These are phyloP conservation scores for Odontophorus gujanensis DNA, from an alignment of 2,113 vertebrate species.

Conservation along the genomic window DNA sequence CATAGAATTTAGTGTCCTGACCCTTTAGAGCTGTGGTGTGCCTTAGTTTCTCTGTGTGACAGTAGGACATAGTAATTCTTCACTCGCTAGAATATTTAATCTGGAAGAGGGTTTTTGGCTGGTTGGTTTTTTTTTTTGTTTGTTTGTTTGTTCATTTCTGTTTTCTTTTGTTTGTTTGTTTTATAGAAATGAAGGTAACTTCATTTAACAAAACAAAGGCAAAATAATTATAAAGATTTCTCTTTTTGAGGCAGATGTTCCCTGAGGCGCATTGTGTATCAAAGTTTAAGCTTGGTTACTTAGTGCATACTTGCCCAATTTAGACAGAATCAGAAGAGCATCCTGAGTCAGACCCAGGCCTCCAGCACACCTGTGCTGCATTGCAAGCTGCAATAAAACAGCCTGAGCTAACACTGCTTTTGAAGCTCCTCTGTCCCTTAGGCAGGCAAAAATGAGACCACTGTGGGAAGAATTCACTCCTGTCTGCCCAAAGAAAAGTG, in stretches of 20 bases:
- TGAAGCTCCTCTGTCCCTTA: not conserved
- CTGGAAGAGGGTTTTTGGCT: not conserved
- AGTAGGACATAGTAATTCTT: not conserved
- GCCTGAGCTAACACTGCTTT: not conserved
- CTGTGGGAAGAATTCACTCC: not conserved
- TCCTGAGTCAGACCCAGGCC: not conserved
- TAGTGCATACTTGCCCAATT: not conserved
- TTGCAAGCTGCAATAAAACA: not conserved
- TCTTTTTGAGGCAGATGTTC: not conserved
- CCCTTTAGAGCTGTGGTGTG: not conserved
- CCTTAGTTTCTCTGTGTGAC: not conserved
- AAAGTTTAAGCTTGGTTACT: not conserved
- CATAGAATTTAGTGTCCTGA: not conserved
- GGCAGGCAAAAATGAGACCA: not conserved
- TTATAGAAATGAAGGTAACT: not conserved
- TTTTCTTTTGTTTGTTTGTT: not conserved
- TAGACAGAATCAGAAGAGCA: not conserved
- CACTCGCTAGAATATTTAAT: not conserved
- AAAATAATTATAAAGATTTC: not conserved
- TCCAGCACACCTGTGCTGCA: accelerated
- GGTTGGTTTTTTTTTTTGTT: not conserved
- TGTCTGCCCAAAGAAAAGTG: not conserved
- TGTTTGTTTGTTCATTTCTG: not conserved
- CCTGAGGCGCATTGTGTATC: not conserved
- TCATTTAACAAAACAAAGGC: not conserved